Conservation (phyloP, 2,113 vertebrate genomes). For the Pitta sordida region DNA sequence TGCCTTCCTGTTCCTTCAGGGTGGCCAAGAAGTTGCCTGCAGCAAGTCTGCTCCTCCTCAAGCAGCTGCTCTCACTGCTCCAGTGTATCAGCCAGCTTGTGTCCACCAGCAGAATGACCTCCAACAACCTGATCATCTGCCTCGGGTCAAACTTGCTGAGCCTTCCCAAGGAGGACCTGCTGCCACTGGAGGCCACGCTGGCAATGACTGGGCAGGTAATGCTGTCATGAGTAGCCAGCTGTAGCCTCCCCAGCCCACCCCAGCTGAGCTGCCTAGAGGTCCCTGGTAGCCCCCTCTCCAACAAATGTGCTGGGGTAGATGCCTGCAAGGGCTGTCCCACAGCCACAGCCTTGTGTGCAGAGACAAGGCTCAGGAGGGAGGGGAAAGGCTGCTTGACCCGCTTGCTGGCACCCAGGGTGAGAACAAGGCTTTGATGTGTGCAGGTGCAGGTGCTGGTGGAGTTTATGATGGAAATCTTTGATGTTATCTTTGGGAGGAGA, state of each 20-base stretch:
- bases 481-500: too few relatives aligned
- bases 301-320: too few relatives aligned
- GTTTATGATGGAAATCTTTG: too few relatives aligned
- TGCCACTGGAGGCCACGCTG: background rate
- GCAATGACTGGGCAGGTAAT: rapidly evolving
- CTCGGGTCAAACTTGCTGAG: background rate
- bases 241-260: background rate
- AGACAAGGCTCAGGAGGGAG: too few relatives aligned
- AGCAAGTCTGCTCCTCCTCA: background rate
- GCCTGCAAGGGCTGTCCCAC: too few relatives aligned
- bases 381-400: too few relatives aligned
- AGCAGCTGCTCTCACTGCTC: background rate
- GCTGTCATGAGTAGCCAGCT: rapidly evolving
- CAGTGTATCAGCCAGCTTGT: rapidly evolving
- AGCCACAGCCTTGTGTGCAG: too few relatives aligned
- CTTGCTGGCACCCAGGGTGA: too few relatives aligned
- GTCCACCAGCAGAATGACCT: background rate
- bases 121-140: background rate
- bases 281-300: background rate
- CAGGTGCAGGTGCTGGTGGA: too few relatives aligned
- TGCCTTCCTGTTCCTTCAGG: background rate
- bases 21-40: background rate
- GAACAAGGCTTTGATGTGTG: too few relatives aligned
- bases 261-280: background rate
- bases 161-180: background rate